Evolutionary conservation across 2,888 invertebrate species (phyloP), one percentile per base, ranked within the genome.

Genomic region (Amphipoea lucens): DNA sequence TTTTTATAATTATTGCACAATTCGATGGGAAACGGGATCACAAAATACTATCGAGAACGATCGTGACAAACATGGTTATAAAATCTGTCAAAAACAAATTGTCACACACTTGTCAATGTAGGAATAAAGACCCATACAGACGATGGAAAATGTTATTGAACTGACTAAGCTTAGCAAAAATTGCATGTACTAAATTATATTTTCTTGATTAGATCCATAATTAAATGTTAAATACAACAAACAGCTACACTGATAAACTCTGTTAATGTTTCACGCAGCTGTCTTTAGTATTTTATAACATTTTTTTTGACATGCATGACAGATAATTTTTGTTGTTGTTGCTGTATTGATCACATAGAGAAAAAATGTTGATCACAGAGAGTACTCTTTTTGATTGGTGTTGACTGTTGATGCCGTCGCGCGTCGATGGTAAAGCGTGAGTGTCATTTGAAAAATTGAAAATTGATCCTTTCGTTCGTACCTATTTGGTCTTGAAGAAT

Each of bases 31-130:
- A 94, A 92, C 94, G 94, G 92, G 91, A 94, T 95, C 94, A 95
- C 92, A 92, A 94, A 94, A 94, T 94, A 92, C 90, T 90, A 91
- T 92, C 90, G 88, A 91, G 92, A 88, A 92, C 90, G 91, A 90
- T 91, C 91, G 90, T 92, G 94, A 94, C 95, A 95, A 95, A 95
- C 96, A 96, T 96, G 96, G 96, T 95, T 96, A 96, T 89, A 95
- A 95, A 95, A 93, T 90, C 91, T 94, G 95, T 92, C 92, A 93
- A 83, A 86, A 74, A 74, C 78, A 20, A 86, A 75, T 63, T 86
- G 86, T 45, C 45, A 45, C 45, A 11, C 45, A 86, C 48, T 74
- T 86, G 86, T 83, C 77, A 80, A 67, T 67, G 69, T 54, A 66
- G 66, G n/a, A 79, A 48, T 85, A 82, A 79, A 76, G 86, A 82